Evolutionary conservation across 2,888 invertebrate genomes (phyloP), one percentile per base, ranked within the genome.

Genomic region (Amphipoea lucens): DNA sequence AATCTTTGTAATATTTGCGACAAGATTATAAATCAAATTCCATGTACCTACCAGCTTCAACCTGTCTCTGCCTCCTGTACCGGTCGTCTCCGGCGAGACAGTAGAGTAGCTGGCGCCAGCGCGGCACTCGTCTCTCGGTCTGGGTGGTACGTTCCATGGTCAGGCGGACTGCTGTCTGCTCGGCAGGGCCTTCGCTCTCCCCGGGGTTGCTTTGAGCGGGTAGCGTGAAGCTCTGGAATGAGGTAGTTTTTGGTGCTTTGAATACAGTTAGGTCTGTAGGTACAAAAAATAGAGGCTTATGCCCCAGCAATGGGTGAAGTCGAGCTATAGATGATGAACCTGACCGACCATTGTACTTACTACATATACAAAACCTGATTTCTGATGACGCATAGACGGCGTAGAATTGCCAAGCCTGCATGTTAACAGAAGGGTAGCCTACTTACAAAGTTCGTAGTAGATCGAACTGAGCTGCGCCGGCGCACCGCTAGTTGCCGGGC

Each of bases 111-210:
- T 99, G 98, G 76, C 98, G 97, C 98, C 98, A 98, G 90, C 98
- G 98, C 1, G 98, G 98, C 70, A 98, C 97, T 76, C 97, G 96
- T 36, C 97, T 96, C 92, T 98, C 98, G 0, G 98, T 98, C 95
- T 98, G 98, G 0, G 98, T 98, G 78, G 98, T 98, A 71, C 98
- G 97, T 91, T 98, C 98, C 97, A 98, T 98, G 14, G 98, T 98
- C 45, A 98, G 95, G 17, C 97, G 95, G 2, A 97, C 96, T 1
- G 96, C 95, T 9, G 91, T 90, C 1, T 90, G 87, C 70, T 88
- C 77, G 83, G 92, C 5, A 82, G 86, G 89, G 54, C 85, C 88
- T 54, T 89, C 92, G n/a, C 92, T 93, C 14, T 89, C 91, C 2
- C 90, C 90, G 11, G 91, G 87, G 71, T 91, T 91, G 65, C 92